Conservation (phyloP, 53 echinoderm and acorn worm species). For the Antedon mediterranea region DNA sequence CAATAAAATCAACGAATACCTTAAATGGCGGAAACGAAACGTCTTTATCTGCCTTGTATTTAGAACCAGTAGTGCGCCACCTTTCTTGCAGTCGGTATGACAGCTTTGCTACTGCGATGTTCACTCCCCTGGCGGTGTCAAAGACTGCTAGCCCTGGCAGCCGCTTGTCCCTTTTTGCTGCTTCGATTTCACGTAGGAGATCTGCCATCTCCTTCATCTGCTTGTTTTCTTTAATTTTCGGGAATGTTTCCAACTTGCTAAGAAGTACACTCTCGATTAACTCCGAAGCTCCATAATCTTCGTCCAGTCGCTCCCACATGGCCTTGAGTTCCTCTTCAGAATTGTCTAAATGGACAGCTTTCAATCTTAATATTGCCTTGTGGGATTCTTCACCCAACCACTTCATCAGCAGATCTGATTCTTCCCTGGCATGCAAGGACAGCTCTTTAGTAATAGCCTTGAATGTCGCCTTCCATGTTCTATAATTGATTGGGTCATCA, state of each 20-base stretch:
- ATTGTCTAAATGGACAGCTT: neutral
- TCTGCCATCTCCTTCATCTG: neutral
- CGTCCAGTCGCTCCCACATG: constrained; percentile 23
- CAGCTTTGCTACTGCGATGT: constrained; percentile 13
- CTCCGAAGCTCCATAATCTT: constrained; percentile 26
- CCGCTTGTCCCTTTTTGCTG: constrained; percentile 12
- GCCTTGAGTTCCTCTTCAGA: neutral
- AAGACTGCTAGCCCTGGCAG: constrained; percentile 19
- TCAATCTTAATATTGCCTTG: too few relatives aligned
- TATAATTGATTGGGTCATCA: constrained; percentile 22
- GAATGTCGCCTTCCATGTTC: constrained; percentile 23
- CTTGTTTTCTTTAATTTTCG: neutral
- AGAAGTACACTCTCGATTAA: constrained; percentile 7
- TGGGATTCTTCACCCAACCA: constrained; percentile 30
- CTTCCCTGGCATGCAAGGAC: constrained; percentile 12
- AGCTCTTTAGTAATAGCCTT: constrained; percentile 13
- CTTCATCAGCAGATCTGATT: constrained; percentile 23
- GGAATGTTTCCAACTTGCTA: neutral
- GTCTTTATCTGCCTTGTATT: neutral
- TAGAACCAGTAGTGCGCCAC: too few relatives aligned
- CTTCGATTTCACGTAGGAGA: constrained; percentile 16
- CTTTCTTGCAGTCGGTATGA: constrained; percentile 23
- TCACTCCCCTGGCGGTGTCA: constrained; percentile 24
- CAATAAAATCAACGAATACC: neutral
- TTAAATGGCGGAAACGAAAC: neutral